phyloP scores from a whole-genome alignment of 2,888 invertebrate species.

The Cordilura impudica region DNA sequence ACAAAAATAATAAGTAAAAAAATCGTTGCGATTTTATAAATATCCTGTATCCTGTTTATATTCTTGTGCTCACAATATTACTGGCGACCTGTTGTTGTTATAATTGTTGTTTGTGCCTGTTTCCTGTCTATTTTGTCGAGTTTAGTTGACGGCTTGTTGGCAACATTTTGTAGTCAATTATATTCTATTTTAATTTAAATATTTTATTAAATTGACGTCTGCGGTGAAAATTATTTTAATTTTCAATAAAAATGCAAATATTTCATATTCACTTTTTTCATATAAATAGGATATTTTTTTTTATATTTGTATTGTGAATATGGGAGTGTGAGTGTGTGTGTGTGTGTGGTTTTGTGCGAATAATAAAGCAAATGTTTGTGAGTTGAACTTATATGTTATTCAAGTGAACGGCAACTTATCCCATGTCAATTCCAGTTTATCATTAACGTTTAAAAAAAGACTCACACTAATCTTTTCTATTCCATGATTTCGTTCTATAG shows the following conservation, averaged over 20 bases:
- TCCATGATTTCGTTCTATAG: background rate
- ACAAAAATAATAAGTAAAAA: no score
- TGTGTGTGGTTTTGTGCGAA: conserved; percentile 24
- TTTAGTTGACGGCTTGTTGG: conserved; percentile 57
- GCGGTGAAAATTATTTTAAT: conserved; percentile 69
- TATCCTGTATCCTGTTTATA: conserved; percentile 48
- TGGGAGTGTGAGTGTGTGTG: conserved; percentile 22
- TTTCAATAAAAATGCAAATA: conserved; percentile 69
- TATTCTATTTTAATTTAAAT: conserved; percentile 63
- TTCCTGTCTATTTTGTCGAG: conserved; percentile 30
- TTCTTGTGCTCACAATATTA: conserved; percentile 34
- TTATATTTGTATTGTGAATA: background rate
- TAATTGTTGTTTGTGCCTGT: conserved; percentile 19
- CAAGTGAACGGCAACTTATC: conserved; percentile 4
- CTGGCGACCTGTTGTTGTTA: conserved; percentile 37
- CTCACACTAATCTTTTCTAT: conserved; percentile 19
- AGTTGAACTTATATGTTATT: background rate
- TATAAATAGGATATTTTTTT: conserved; percentile 53
- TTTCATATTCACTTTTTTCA: conserved; percentile 45
- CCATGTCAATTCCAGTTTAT: conserved; percentile 55
- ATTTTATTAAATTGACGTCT: conserved; percentile 66
- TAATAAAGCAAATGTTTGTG: background rate
- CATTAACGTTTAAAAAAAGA: conserved; percentile 34
- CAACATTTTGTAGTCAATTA: conserved; percentile 64
- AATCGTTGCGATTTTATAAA: conserved; percentile 23